Percentiles rank a stretch among this genome's conserved stretches.
phyloP scores from a whole-genome alignment of 2,113 vertebrate species.

The Natator depressus region DNA sequence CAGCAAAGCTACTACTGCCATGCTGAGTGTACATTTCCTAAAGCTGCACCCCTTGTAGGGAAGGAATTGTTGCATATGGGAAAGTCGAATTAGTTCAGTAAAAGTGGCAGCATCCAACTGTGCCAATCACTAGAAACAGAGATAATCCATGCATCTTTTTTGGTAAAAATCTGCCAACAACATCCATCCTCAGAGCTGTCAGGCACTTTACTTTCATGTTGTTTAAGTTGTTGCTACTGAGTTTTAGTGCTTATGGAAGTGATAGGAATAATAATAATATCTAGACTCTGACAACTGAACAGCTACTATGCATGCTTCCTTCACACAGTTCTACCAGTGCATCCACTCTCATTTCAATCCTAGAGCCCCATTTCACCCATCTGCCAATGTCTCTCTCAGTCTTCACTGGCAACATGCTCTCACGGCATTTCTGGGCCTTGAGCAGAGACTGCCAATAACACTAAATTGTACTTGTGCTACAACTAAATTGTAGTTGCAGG shows the following conservation, averaged over 20 bases:
- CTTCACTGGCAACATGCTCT: background rate
- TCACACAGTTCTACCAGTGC: background rate
- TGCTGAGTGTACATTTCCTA: background rate
- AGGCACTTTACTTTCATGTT: background rate
- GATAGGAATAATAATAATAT: background rate
- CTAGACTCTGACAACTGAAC: too few relatives aligned
- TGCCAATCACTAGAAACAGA: fast-evolving
- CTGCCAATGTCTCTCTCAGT: background rate
- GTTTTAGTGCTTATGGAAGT: background rate
- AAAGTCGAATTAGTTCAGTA: background rate
- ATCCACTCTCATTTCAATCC: background rate
- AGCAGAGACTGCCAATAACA: background rate
- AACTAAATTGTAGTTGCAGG: background rate
- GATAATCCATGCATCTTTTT: background rate
- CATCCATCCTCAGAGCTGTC: background rate
- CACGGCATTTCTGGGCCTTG: background rate
- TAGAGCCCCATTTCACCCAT: background rate
- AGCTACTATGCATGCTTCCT: background rate
- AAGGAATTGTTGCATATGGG: background rate
- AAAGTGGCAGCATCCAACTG: background rate
- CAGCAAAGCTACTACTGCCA: background rate
- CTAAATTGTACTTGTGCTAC: background rate
- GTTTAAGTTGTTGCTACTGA: background rate
- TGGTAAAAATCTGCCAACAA: fast-evolving
- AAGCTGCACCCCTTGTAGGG: background rate